Percentiles rank a stretch among this genome's conserved stretches.
phyloP scores from a whole-genome alignment of 2,113 vertebrate genomes.

The Myotis brandtii region DNA sequence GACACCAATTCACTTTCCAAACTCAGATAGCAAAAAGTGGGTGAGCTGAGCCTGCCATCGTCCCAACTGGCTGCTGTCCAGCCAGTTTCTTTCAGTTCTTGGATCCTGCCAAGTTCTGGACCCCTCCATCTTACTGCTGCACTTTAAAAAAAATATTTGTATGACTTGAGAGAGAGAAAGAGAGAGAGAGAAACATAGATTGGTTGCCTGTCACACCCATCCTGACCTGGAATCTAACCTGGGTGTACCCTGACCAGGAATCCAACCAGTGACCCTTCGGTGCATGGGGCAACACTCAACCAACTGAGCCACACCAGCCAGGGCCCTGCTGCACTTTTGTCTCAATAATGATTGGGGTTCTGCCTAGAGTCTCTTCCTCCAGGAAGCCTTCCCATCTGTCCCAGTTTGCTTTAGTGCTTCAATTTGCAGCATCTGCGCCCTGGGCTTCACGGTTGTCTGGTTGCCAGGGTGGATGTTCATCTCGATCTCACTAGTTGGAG shows the following conservation, averaged over 20 bases:
- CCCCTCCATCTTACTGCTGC: background rate
- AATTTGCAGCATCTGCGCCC: background rate
- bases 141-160: background rate
- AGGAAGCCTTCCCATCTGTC: background rate
- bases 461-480: accelerated
- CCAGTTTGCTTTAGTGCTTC: too few relatives aligned
- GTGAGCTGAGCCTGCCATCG: background rate
- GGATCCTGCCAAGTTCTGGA: background rate
- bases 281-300: too few relatives aligned
- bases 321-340: background rate
- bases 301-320: too few relatives aligned
- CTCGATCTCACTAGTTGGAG: background rate
- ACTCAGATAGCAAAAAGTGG: background rate
- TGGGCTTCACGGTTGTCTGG: background rate
- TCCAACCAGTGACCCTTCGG: too few relatives aligned
- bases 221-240: too few relatives aligned
- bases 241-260: too few relatives aligned
- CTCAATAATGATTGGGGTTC: background rate
- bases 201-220: too few relatives aligned
- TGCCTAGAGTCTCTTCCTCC: background rate
- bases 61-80: background rate
- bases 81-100: background rate
- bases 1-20: background rate
- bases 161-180: too few relatives aligned
- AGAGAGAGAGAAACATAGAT: too few relatives aligned